Evolutionary conservation across 2,888 invertebrate species (phyloP).

Genomic region (Sarcophaga subvicina): DNA sequence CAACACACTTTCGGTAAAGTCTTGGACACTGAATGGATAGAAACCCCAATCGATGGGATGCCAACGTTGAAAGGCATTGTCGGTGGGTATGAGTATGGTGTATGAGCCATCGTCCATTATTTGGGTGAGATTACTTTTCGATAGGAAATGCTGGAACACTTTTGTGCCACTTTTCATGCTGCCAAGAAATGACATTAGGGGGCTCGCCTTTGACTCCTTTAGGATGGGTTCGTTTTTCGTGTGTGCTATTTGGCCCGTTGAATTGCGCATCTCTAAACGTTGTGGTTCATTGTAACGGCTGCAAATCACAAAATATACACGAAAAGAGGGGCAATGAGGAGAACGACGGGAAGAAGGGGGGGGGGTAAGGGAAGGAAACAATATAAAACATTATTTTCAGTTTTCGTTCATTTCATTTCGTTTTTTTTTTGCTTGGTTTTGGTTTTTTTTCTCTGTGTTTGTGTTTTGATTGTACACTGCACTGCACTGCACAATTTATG

Average conservation of each 20-base stretch:
- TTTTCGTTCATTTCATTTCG: not conserved
- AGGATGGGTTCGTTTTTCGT: slow-evolving; percentile 80
- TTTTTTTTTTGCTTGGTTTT: not conserved
- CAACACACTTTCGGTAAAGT: slow-evolving; percentile 85
- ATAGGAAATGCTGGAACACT: slow-evolving; percentile 85
- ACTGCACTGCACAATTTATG: slow-evolving; percentile 49
- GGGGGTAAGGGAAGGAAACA: not conserved
- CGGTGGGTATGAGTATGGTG: slow-evolving; percentile 86
- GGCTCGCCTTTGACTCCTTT: slow-evolving; percentile 80
- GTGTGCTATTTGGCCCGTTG: slow-evolving; percentile 75
- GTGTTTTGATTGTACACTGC: not conserved
- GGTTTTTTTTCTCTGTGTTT: slow-evolving; percentile 24
- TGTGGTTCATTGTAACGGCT: slow-evolving; percentile 82
- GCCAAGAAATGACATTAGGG: slow-evolving; percentile 82
- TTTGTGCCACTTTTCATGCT: slow-evolving; percentile 85
- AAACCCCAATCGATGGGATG: slow-evolving; percentile 88
- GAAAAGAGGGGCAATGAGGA: not conserved
- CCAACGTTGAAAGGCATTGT: slow-evolving; percentile 86
- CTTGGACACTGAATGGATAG: slow-evolving; percentile 86
- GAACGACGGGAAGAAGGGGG: no score
- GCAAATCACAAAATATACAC: slow-evolving; percentile 42
- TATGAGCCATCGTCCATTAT: slow-evolving; percentile 84
- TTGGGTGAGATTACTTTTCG: slow-evolving; percentile 84
- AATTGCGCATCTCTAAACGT: slow-evolving; percentile 80
- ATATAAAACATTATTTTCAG: slow-evolving; percentile 31